Conservation (phyloP, 2,113 vertebrate species). For the Donacobius atricapilla region DNA sequence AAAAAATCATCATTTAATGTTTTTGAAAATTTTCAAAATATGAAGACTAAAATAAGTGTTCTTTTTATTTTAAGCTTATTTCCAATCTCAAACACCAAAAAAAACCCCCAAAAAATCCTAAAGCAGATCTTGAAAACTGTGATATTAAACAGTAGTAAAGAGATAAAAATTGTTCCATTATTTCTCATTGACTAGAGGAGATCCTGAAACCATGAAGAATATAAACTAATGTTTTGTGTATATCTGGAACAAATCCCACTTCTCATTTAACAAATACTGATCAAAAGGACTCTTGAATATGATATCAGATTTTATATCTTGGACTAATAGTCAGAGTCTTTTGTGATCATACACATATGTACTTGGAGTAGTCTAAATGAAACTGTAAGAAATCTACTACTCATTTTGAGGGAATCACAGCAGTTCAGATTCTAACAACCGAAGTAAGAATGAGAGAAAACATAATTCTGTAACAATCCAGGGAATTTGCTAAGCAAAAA, state of each 20-base stretch:
- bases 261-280: not conserved
- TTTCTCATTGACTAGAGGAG: not conserved
- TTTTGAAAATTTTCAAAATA: not conserved
- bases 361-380: no score
- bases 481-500: not conserved
- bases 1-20: not conserved
- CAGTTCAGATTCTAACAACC: not conserved
- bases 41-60: not conserved
- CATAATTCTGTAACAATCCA: not conserved
- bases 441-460: not conserved
- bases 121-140: not conserved
- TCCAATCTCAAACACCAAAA: not conserved
- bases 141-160: not conserved
- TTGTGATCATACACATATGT: not conserved
- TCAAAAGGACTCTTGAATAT: not conserved
- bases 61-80: not conserved
- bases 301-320: not conserved
- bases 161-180: not conserved
- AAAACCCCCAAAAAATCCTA: accelerated
- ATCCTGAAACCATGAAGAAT: not conserved
- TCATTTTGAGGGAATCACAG: not conserved
- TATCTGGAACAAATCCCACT: not conserved
- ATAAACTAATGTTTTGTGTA: not conserved
- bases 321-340: not conserved
- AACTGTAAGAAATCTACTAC: not conserved